Evolutionary conservation across 2,888 invertebrate species (phyloP), one percentile per base, ranked within the genome.

Genomic region (Drosophila picticornis): DNA sequence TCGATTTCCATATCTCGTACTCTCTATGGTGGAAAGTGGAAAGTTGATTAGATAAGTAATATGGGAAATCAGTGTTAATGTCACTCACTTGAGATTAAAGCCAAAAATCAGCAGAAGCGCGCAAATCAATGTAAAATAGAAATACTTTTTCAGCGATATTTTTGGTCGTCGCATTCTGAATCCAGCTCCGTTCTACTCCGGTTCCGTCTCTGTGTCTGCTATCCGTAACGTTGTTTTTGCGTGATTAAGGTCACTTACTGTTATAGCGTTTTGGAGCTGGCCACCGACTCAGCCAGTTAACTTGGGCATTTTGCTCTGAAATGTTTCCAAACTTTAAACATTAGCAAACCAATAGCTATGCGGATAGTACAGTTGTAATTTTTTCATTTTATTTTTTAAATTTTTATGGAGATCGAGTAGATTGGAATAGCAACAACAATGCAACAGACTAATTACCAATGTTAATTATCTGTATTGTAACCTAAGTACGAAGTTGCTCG

Each of bases 131-230:
- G 94, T 93, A 88, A 94, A 94, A 85, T 95, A 94, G 92, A 95
- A 94, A 90, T 94, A 94, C 91, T 94, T 94, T 83, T 94, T 95
- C 74, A 94, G 90, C 71, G 95, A 95, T 83, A 95, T 93, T 91
- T 95, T 94, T 82, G 94, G 94, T 91, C 94, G 94, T 92, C 94
- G 94, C 94, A 94, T 94, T 84, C 77, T 91, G 84, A 73, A 64
- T 10, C 43, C 59, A 46, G 27, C 11, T 50, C 25, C 53, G 22
- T 50, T 70, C 43, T 50, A 38, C 5, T 27, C 22, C 19, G 29
- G 27, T 31, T 57, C 46, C 48, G 34, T 57, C 57, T 46, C 61
- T 51, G 16, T 31, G 16, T 34, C 55, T 29, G 58, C 22, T 51
- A 34, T 27, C n/a, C 46, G 2, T 16, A 25, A 25, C 48, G 48